Evolutionary conservation across 2,797 vertebrate genomes (phyloP).

Genomic region (Sylvia borin): DNA sequence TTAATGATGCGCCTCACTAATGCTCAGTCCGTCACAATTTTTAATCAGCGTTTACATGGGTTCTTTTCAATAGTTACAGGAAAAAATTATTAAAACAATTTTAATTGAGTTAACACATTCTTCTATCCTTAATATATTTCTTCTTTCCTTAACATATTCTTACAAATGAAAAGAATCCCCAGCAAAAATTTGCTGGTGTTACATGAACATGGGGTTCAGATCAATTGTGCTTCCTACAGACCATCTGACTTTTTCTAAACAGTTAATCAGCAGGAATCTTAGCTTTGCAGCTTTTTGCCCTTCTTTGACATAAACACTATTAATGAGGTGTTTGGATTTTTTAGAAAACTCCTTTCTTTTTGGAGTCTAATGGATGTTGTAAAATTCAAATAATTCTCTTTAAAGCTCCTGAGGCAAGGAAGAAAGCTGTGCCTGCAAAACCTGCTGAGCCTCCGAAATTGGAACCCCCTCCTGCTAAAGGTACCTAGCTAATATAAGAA

Average conservation of each 20-base stretch:
- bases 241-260: background rate
- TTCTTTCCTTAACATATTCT: conserved; percentile 5
- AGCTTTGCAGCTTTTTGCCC: background rate
- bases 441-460: conserved; percentile 72
- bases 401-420: conserved; percentile 79
- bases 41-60: background rate
- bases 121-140: background rate
- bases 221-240: background rate
- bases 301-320: background rate
- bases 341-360: background rate
- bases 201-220: background rate
- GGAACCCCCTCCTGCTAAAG: conserved; percentile 80
- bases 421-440: conserved; percentile 75
- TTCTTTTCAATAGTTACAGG: background rate
- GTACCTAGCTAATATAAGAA: conserved; percentile 74
- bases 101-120: conserved; percentile 18
- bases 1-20: background rate
- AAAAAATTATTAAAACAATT: background rate
- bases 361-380: conserved; percentile 18
- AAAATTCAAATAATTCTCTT: conserved; percentile 74
- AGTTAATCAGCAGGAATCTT: background rate
- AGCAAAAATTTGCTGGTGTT: background rate
- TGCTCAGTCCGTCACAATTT: background rate
- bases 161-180: conserved; percentile 1
- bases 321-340: background rate